These are phyloP conservation scores for Sceloporus undulatus DNA, from an alignment of 2,113 vertebrate species.

Conservation along the genomic window DNA sequence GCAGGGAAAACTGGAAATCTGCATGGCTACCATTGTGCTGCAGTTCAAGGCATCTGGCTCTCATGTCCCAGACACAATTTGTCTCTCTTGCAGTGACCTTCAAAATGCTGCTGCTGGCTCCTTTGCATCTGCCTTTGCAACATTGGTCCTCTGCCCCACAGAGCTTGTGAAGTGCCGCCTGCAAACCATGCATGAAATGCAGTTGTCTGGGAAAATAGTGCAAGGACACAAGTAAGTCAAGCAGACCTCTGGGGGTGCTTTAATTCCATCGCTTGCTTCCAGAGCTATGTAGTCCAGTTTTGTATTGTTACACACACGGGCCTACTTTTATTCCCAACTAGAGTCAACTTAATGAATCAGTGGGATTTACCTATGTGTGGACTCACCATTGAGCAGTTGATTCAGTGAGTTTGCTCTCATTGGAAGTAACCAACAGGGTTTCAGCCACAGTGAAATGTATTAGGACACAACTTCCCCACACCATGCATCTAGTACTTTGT, in stretches of 20 bases:
- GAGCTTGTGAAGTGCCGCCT: slow-evolving; percentile 97
- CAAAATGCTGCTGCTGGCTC: slow-evolving; percentile 94
- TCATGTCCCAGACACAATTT: slow-evolving; percentile 33
- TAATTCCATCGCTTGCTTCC: too few relatives aligned
- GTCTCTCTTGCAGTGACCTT: slow-evolving; percentile 83
- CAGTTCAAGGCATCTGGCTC: not conserved
- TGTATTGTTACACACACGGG: too few relatives aligned
- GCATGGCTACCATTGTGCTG: not conserved
- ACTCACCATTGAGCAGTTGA: too few relatives aligned
- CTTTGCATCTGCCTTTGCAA: slow-evolving; percentile 92
- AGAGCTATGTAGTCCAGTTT: not conserved
- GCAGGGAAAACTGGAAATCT: not conserved
- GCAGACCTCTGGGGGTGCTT: not conserved
- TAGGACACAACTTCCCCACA: too few relatives aligned
- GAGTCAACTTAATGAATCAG: too few relatives aligned
- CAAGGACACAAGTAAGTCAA: slow-evolving; percentile 87
- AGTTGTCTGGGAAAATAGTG: slow-evolving; percentile 86
- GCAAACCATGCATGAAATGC: slow-evolving; percentile 96
- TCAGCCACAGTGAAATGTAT: too few relatives aligned
- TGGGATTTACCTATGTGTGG: too few relatives aligned
- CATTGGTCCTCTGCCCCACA: slow-evolving; percentile 92
- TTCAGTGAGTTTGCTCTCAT: too few relatives aligned
- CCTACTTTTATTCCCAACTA: too few relatives aligned
- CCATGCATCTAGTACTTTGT: not conserved
- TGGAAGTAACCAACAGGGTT: too few relatives aligned